phyloP scores from a whole-genome alignment of 2,888 invertebrate species.

The Rhingia rostrata region DNA sequence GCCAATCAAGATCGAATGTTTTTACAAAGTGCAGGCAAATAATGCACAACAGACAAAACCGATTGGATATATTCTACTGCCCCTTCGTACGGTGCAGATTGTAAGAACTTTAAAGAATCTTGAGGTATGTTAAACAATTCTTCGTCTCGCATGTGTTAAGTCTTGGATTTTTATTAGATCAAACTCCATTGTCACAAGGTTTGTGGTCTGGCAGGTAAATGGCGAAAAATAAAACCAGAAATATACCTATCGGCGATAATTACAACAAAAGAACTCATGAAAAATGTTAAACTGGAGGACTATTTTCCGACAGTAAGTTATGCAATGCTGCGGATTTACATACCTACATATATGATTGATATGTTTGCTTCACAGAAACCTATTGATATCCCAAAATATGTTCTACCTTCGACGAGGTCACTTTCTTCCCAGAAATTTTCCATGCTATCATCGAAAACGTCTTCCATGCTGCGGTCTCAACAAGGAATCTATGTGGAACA shows the following conservation, averaged over 20 bases:
- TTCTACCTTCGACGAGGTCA: conserved; percentile 23
- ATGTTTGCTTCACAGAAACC: conserved; percentile 70
- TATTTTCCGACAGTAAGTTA: conserved; percentile 76
- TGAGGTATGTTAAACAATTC: conserved; percentile 76
- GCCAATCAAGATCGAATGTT: conserved; percentile 89
- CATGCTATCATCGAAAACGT: conserved; percentile 73
- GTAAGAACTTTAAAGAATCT: conserved; percentile 84
- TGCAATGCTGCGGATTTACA: background rate
- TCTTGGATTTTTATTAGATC: conserved; percentile 80
- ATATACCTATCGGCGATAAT: conserved; percentile 85
- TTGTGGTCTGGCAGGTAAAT: conserved; percentile 85
- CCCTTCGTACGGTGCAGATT: conserved; percentile 88
- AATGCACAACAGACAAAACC: conserved; percentile 83
- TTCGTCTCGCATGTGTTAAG: background rate
- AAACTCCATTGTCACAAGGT: conserved; percentile 86
- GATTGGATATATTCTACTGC: conserved; percentile 88
- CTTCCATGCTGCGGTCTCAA: conserved; percentile 80
- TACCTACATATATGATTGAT: background rate
- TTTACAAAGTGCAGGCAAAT: conserved; percentile 84
- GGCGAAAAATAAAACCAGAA: conserved; percentile 86
- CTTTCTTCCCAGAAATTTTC: too few relatives aligned
- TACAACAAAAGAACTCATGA: conserved; percentile 84
- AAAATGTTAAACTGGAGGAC: conserved; percentile 77
- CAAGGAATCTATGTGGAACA: conserved; percentile 80
- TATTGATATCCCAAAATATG: conserved; percentile 44